Evolutionary conservation across 2,888 invertebrate species (phyloP), one percentile per base, ranked within the genome.

Genomic region (Andrena praecox): DNA sequence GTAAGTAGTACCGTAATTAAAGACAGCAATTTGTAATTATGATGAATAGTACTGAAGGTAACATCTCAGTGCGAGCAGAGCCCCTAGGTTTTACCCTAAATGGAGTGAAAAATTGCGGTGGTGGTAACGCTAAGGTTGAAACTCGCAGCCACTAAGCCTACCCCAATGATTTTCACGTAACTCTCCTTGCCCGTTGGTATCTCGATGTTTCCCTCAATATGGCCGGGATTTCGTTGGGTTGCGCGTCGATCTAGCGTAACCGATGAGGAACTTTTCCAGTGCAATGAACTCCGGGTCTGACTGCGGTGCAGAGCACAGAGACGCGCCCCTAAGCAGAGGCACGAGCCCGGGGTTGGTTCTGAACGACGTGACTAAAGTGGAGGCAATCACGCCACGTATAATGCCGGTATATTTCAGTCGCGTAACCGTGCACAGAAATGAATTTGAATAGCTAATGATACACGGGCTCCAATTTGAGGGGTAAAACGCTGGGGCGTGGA

Each of bases 361-460:
- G 66, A 75, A 79, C 84, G 67, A 67, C 62, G 73, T 82, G 70
- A 71, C 85, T 72, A 77, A 87, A 84, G 68, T 77, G 72, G 75
- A 74, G 81, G 84, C 64, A 84, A 84, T 74, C 87, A 84, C 77
- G 82, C 77, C 67, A 86, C 54, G 68, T 70, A 82, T 70, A 82
- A 79, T 72, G 59, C 29, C 20, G 42, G 63, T 72, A 31, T 84
- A 79, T 84, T 81, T 86, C 74, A 80, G 70, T 64, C 59, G 54
- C 67, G 64, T 73, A 80, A 75, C 73, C 79, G 16, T 59, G 56
- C 29, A 56, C 67, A 76, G 74, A 82, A 82, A 64, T 82, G 85
- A 82, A 86, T 84, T 87, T 87, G 87, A 86, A 86, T 82, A 87
- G 52, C 71, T 86, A 86, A 86, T 77, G 76, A 84, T 69, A 79